Base-by-base conservation (phyloP, 2,797 vertebrate genomes). In the Molossus molossus region DNA sequence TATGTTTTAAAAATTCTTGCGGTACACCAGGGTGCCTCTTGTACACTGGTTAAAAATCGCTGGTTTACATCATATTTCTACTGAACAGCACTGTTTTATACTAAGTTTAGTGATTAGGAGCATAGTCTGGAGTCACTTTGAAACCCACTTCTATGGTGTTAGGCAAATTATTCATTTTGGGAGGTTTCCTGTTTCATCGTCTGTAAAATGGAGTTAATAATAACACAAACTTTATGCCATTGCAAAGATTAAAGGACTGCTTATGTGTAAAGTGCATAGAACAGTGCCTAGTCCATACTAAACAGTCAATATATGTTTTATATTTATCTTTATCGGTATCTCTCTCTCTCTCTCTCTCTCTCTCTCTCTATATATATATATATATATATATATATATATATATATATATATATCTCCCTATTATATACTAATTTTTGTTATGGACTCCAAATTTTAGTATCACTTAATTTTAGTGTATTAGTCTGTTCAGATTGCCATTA, bases 371-470 rank as follows among this genome's bases (percentile, higher is more conserved):
- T 77, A 21, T 20, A 45, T 48, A 33, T 33, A 21, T 77, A 21
- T 20, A 45, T 48, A 33, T 33, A 21, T 77, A 21, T 20, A 45
- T 48, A 33, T 33, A 21, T 77, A 21, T 20, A 45, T 48, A 33
- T 33, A 21, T 77, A 21, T 20, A 33, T 33, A 21, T 77, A 21
- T 20, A 45, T 48, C 1, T 69, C 3, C 25, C 10, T 80, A 10
- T 17, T 90, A 60, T 37, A 75, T 23, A 87, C 27, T 75, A 23
- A 23, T 65, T 89, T 65, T 33, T 62, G 17, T 79, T 90, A n/a
- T n/a, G n/a, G 58, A 64, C 75, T 93, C 40, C 60, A 93, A 37
- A 82, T 87, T 87, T 90, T 90, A 67, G n/a, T 87, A 72, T 70
- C 62, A 94, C 18, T 77, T 62, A 91, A 81, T 82, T 69, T 91